A percentile compares a stretch with the other conserved stretches of the same genome.
These are phyloP conservation scores for Boulengeromyrus knoepffleri DNA, from an alignment of 2,113 vertebrate species.

Conservation along the genomic window DNA sequence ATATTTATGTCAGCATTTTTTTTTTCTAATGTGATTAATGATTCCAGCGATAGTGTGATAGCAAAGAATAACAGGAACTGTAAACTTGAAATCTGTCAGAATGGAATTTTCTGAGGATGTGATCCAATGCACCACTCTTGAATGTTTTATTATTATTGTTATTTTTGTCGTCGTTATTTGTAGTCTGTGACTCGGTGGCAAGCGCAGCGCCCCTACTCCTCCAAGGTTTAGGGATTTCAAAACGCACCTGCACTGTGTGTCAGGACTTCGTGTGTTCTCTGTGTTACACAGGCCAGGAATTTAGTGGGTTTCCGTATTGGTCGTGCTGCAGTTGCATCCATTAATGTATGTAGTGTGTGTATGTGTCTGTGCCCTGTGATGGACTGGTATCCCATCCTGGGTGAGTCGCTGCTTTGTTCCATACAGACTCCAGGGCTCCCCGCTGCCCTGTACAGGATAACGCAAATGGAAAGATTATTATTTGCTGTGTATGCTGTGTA, in stretches of 20 bases:
- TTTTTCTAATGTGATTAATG: slow-evolving; percentile 54
- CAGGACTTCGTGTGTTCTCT: not conserved
- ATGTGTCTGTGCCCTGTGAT: too few relatives aligned
- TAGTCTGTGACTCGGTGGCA: not conserved
- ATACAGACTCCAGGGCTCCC: not conserved
- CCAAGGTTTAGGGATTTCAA: not conserved
- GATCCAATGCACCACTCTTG: not conserved
- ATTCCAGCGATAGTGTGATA: slow-evolving; percentile 49
- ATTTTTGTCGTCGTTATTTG: not conserved
- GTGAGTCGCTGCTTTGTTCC: not conserved
- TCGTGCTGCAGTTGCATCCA: not conserved
- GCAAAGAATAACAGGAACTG: slow-evolving; percentile 72
- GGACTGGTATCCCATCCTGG: too few relatives aligned
- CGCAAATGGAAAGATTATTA: not conserved
- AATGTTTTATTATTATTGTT: not conserved
- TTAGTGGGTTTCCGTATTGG: not conserved
- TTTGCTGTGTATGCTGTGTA: too few relatives aligned
- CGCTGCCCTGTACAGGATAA: not conserved
- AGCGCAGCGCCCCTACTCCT: not conserved
- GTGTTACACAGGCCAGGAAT: not conserved
- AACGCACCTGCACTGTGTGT: not conserved
- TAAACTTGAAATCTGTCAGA: slow-evolving; percentile 52
- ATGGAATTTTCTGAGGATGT: slow-evolving; percentile 36
- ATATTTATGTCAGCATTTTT: slow-evolving; percentile 49
- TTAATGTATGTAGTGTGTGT: not conserved